Evolutionary conservation across 2,888 invertebrate genomes (phyloP).

Genomic region (Idaea straminata): DNA sequence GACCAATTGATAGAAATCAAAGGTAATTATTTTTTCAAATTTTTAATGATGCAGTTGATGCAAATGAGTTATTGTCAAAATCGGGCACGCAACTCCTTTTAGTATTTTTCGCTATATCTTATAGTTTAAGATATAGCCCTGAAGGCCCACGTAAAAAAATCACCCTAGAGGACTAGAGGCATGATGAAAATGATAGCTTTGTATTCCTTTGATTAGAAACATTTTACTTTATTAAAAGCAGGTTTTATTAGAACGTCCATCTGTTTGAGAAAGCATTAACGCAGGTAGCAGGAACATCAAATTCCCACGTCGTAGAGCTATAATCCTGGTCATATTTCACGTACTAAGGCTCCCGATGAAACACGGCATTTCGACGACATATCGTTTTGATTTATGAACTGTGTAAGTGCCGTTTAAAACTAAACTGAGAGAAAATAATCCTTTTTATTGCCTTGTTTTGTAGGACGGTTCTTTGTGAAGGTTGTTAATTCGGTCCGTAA

Average conservation of each 20-base stretch:
- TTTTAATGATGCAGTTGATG: too few relatives aligned
- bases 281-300: conserved; percentile 16
- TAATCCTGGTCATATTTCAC: conserved; percentile 71
- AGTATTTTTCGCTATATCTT: too few relatives aligned
- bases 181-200: too few relatives aligned
- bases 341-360: conserved; percentile 65
- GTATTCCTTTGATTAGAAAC: too few relatives aligned
- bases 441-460: conserved; percentile 28
- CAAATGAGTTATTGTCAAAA: too few relatives aligned
- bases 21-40: too few relatives aligned
- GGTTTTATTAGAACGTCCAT: background rate
- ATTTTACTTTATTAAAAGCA: too few relatives aligned
- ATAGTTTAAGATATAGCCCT: too few relatives aligned
- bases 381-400: conserved; percentile 75
- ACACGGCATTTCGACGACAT: conserved; percentile 66
- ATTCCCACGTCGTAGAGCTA: conserved; percentile 49
- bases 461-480: background rate
- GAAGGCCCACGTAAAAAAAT: too few relatives aligned
- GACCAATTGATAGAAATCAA: too few relatives aligned
- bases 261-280: conserved; percentile 7
- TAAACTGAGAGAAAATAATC: conserved; percentile 58
- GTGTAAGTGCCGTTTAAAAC: conserved; percentile 73
- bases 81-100: too few relatives aligned
- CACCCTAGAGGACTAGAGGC: too few relatives aligned
- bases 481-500: background rate